Percentiles rank a stretch among this genome's conserved stretches.
Conservation (phyloP, 1,140 invertebrate species). For the fruit fly (Drosophila melanogaster) region Release_6_plus_ISO1_MT NT_033779.5:304501-305000, state of each 20-base stretch:
- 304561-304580: conserved; percentile 80
- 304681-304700: conserved; percentile 26
- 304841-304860: conserved; percentile 37
- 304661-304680: conserved; percentile 30
- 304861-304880: conserved; percentile 53
- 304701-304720: conserved; percentile 53
- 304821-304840: conserved; percentile 42
- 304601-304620: conserved; percentile 68
- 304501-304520: conserved; percentile 76
- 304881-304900: conserved; percentile 45
- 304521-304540: conserved; percentile 62
- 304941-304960: conserved; percentile 44
- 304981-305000: conserved; percentile 46
- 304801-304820: conserved; percentile 46
- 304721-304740: conserved; percentile 54
- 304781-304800: conserved; percentile 63
- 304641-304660: conserved; percentile 15
- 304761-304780: conserved; percentile 69
- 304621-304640: conserved; percentile 51
- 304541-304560: conserved; percentile 77
- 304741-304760: conserved; percentile 35
- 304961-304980: conserved; percentile 46
- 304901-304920: conserved; percentile 77
- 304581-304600: conserved; percentile 83
- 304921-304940: conserved; percentile 80